Percentiles rank a stretch among this genome's conserved stretches.
Conservation (phyloP, 2,797 vertebrate species). For the Anableps anableps region DNA sequence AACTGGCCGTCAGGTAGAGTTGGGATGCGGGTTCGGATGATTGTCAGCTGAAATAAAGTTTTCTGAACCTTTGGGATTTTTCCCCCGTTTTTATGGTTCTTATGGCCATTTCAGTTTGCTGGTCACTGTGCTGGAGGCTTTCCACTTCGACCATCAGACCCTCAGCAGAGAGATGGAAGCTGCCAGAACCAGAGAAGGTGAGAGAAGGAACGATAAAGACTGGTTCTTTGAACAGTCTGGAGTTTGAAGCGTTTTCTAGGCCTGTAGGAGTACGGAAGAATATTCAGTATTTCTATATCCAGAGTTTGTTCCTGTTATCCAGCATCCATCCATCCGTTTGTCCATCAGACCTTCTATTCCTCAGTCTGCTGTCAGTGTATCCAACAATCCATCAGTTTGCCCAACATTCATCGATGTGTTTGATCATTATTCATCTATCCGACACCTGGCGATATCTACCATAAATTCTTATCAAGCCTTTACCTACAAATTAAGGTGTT, state of each 20-base stretch:
- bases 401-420: neutral
- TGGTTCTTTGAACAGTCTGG: neutral
- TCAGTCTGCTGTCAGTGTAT: neutral
- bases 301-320: neutral
- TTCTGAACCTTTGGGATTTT: too few species aligned
- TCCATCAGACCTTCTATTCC: too few species aligned
- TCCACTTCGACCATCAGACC: conserved; percentile 92
- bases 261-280: neutral
- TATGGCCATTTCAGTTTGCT: conserved; percentile 86
- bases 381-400: neutral
- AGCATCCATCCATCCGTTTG: neutral
- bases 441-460: neutral
- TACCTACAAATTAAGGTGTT: neutral
- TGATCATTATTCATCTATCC: neutral
- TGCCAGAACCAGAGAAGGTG: conserved; percentile 84
- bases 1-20: conserved; percentile 90
- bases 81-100: too few species aligned
- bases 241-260: neutral
- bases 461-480: neutral
- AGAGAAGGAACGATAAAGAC: conserved; percentile 5
- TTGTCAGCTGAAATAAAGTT: neutral
- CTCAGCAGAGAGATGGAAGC: conserved; percentile 89
- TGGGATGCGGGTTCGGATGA: neutral
- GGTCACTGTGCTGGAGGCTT: conserved; percentile 92
- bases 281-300: neutral